Conservation (phyloP, 2,888 invertebrate species). For the Petrophora chlorosata region DNA sequence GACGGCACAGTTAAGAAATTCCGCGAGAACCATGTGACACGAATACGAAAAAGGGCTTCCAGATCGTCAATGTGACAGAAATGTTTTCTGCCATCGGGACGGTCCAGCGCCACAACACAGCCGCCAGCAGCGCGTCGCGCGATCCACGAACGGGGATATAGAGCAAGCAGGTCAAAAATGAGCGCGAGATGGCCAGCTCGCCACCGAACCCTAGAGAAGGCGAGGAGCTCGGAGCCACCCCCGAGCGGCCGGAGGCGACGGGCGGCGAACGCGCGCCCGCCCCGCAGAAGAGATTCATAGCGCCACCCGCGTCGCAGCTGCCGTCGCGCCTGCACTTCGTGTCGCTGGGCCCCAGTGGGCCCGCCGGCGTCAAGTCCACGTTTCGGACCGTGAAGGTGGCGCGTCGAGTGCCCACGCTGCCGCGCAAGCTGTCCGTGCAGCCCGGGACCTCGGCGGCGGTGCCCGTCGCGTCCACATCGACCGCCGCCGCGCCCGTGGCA, state of each 20-base stretch:
- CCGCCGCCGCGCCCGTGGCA: constrained; percentile 29
- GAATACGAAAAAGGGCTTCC: constrained; percentile 82
- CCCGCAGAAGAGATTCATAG: constrained; percentile 81
- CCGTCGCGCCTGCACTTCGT: constrained; percentile 77
- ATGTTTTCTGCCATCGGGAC: constrained; percentile 83
- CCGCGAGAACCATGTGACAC: constrained; percentile 82
- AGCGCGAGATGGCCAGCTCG: constrained; percentile 83
- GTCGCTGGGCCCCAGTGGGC: constrained; percentile 72
- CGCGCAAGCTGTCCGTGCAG: constrained; percentile 39
- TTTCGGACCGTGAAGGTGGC: constrained; percentile 78
- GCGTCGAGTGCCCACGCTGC: constrained; percentile 73
- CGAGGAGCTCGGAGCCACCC: constrained; percentile 68
- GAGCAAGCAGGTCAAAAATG: constrained; percentile 80
- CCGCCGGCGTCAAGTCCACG: constrained; percentile 77
- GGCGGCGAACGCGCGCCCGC: constrained; percentile 75
- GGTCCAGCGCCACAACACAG: constrained; percentile 71
- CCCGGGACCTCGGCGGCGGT: constrained; percentile 31
- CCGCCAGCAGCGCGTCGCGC: constrained; percentile 66
- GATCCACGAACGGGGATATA: constrained; percentile 74
- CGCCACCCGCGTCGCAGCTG: constrained; percentile 74
- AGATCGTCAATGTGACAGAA: constrained; percentile 84
- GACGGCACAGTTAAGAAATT: constrained; percentile 62
- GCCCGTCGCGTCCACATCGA: constrained; percentile 20
- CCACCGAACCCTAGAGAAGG: constrained; percentile 81
- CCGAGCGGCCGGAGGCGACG: constrained; percentile 75